These are phyloP conservation scores for Alsophila aescularia DNA, from an alignment of 2,888 invertebrate genomes.

Conservation along the genomic window DNA sequence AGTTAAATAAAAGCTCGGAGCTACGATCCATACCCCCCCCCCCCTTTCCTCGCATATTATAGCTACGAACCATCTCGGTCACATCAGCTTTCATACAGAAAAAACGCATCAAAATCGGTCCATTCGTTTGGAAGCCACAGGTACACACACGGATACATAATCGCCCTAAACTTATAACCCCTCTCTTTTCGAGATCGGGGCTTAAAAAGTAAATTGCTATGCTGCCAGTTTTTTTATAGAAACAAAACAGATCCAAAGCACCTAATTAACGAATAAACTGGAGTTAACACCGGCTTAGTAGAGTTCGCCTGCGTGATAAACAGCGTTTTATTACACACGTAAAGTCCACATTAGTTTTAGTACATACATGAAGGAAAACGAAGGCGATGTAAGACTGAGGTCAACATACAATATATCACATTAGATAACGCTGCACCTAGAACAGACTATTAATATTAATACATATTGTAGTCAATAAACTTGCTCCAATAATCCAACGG, in stretches of 20 bases:
- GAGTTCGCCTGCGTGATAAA: conserved; percentile 7
- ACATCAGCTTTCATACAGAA: too few species aligned
- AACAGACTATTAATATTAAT: conserved; percentile 7
- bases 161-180: too few species aligned
- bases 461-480: conserved; percentile 12
- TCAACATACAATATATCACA: conserved; percentile 11
- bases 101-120: too few species aligned
- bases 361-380: conserved; percentile 15
- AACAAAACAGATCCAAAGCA: background rate
- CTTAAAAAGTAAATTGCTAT: background rate
- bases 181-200: too few species aligned
- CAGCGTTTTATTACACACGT: conserved; percentile 7
- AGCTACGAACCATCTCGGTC: too few species aligned
- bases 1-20: too few species aligned
- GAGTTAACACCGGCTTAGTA: conserved; percentile 8
- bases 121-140: too few species aligned
- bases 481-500: conserved; percentile 22
- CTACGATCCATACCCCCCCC: too few species aligned
- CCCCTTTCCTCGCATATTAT: too few species aligned
- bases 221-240: background rate
- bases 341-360: background rate
- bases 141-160: too few species aligned
- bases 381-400: conserved; percentile 11
- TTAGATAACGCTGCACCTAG: conserved; percentile 15
- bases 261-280: conserved; percentile 5